Evolutionary conservation across 2,888 invertebrate species (phyloP), one percentile per base, ranked within the genome.

Genomic region (Flabesymbios commensalis): DNA sequence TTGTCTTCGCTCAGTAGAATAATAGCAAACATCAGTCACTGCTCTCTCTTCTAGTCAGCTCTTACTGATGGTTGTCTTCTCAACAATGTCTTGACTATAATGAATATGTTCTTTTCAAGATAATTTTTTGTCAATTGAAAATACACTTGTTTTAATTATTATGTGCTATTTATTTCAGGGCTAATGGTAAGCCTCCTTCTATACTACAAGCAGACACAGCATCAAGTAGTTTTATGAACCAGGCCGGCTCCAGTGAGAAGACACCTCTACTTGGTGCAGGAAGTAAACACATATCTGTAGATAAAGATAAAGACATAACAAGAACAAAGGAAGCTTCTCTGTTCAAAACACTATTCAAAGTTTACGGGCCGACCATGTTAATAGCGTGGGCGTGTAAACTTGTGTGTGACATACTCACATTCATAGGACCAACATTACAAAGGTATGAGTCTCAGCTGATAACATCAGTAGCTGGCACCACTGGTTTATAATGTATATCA

Each of bases 301-400:
- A 22, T n/a, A 29, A 29, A 17, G 26, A 24, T n/a, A 41, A 29
- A 17, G 24, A n/a, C 22, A 26, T 26, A 4, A 32, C 24, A 7
- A 41, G 56, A 31, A 22, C 42, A 3, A 53, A 43, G 24, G n/a
- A 48, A 31, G 63, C 65, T 3, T 62, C 64, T 4, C 60, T 78
- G 29, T 68, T 74, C 14, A 73, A 64, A 49, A 72, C 72, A 17
- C 61, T 79, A 2, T 45, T 71, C 28, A 75, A 71, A 56, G 72
- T 74, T 2, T 79, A 71, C 65, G 74, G 77, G 29, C 57, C 61
- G 0, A 66, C 66, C 0, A 61, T 78, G 10, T 49, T 77, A n/a
- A 49, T 68, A 26, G 72, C 78, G 4, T 69, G 68, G 41, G 22
- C 63, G 28, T 70, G 66, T 36, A 72, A 72, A 53, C 28, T 72